Base-by-base conservation (phyloP, 2,888 invertebrate genomes). In the Achlya flavicornis region DNA sequence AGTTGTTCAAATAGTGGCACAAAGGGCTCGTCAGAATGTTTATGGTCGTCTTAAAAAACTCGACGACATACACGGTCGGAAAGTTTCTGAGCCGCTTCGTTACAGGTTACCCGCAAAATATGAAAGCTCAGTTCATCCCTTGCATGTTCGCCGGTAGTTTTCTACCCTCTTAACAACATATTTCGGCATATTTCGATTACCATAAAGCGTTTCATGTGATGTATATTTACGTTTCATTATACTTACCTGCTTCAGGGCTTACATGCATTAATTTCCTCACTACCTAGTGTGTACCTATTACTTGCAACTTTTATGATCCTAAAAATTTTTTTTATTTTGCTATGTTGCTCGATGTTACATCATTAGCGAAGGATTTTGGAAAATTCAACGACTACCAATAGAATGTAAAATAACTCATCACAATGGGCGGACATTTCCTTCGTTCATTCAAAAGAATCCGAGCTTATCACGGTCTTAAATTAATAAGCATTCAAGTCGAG, bases 181-280 rank as follows among this genome's bases (percentile, higher is more conserved):
- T 93, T 93, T 93, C 89, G 90, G 90, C 88, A 93, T 92, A 92
- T 93, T 93, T 93, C 92, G 93, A 93, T 93, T 93, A 93, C 92
- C 92, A 93, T 93, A 93, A 93, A 93, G 87, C 91, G 91, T 88
- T 92, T 86, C 86, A 88, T 90, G 89, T 91, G 89, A 91, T 92
- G 87, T 91, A 89, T 89, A 86, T 89, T 87, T 86, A 84, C 83
- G 84, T 85, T 87, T 88, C 87, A 88, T 89, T 88, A 87, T 82
- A 84, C 75, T 82, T 84, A 84, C 83, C 81, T 81, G 77, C 77
- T 78, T 75, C 73, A 77, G 79, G 75, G 76, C 74, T 80, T 82
- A 86, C 80, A 83, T 88, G 86, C 85, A 86, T 86, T 88, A 86
- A 90, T 89, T 88, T 86, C 85, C 82, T 82, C 77, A 81, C 78